Percentiles rank a stretch among this genome's conserved stretches.
These are phyloP conservation scores for Hoplostethus atlanticus DNA, from an alignment of 2,797 vertebrate species.

Conservation along the genomic window DNA sequence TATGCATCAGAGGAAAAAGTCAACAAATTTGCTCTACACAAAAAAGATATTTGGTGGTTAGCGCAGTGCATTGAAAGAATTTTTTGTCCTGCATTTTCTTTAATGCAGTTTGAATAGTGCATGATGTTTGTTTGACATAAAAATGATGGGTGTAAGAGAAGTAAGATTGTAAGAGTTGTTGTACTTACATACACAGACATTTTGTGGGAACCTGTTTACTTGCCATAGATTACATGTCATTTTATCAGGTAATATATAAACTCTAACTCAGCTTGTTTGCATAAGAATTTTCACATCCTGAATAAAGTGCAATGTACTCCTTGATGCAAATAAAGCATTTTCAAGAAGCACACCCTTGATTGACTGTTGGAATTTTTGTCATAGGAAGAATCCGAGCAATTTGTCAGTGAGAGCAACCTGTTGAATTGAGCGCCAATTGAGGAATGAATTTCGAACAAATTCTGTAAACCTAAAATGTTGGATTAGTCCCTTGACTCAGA, in stretches of 20 bases:
- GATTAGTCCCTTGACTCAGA: neutral
- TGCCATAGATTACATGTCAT: constrained; percentile 34
- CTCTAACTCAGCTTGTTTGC: constrained; percentile 32
- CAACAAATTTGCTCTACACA: constrained; percentile 16
- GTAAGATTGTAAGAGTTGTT: constrained; percentile 32
- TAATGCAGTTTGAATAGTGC: constrained; percentile 53
- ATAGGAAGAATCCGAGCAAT: neutral
- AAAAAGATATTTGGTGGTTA: constrained; percentile 1
- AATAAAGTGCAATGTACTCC: constrained; percentile 43
- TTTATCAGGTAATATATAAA: constrained; percentile 34
- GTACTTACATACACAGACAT: constrained; percentile 17
- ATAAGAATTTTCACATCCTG: constrained; percentile 22
- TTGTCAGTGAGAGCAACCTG: neutral
- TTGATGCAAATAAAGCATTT: constrained; percentile 67
- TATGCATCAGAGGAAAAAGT: constrained; percentile 59
- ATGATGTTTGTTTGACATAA: constrained; percentile 58
- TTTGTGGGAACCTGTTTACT: constrained; percentile 54
- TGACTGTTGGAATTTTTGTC: neutral
- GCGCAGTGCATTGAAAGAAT: constrained; percentile 24
- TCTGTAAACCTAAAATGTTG: too few species aligned
- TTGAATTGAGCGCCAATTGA: neutral
- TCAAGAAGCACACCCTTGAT: constrained; percentile 32
- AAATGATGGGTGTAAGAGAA: constrained; percentile 16
- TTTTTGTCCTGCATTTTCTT: constrained; percentile 28
- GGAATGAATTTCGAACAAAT: neutral